Evolutionary conservation across 2,113 vertebrate species (phyloP), one percentile per base, ranked within the genome.

Genomic region (Butorides virescens): DNA sequence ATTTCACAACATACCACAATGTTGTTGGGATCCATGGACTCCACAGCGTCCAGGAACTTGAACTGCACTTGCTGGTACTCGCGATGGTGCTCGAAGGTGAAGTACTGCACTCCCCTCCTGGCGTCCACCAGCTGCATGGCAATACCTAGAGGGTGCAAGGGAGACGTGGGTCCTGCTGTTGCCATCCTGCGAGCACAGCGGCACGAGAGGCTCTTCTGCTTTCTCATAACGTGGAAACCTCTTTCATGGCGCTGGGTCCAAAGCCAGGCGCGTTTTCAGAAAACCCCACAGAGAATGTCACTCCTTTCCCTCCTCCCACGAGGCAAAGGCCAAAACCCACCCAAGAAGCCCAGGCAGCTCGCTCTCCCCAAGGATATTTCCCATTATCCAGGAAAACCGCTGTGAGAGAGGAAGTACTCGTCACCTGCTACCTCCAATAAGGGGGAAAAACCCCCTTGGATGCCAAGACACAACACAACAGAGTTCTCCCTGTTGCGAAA

Each of bases 1-100:
- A 5, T 14, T 11, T 68, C n/a, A 30, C 29, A 27, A 97, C 98
- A 15, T 98, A 99, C 99, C 99, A 99, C 98, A 13, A 99, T 99
- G 90, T 99, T 99, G 98, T 99, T 99, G 44, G 99, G 99, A 95
- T 99, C 99, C 99, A 99, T 99, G 63, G 99, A 99, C 93, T 99
- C 99, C 18, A 99, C 99, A 0, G 99, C 99, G 2, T 99, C 98
- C 94, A 99, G 95, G 96, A 99, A 99, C 97, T 99, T 99, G 98
- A 99, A 99, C 98, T 99, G 99, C 18, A 99, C 98, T 97, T 99
- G 99, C 94, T 99, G 99, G 96, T 99, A 99, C 72, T 99, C 99
- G 10, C 99, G 98, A 17, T 97, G 98, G 93, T 99, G 99, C 95
- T 99, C 99, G 22, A 99, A 99, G 0, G 98, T 97, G 74, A 99